Evolutionary conservation across 2,888 invertebrate genomes (phyloP).

Genomic region (Drosophila anomelani): DNA sequence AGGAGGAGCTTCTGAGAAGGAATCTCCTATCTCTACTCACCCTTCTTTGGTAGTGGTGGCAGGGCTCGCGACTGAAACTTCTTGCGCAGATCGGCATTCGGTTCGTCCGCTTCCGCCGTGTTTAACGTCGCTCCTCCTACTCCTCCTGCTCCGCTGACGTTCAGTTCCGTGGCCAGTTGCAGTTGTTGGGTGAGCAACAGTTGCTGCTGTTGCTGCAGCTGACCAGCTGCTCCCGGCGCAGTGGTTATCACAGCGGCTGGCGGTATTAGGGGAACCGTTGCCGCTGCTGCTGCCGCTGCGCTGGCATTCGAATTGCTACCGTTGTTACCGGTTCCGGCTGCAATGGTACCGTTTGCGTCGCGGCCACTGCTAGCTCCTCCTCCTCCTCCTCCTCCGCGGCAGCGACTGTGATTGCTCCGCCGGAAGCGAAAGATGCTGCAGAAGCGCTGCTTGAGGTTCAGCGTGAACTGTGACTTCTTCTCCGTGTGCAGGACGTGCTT

Average conservation of each 20-base stretch:
- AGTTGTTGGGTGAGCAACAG: not conserved
- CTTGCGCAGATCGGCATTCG: conserved; percentile 76
- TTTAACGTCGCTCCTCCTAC: conserved; percentile 11
- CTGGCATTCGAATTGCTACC: conserved; percentile 10
- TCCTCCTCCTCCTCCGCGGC: conserved; percentile 63
- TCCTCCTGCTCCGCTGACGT: conserved; percentile 1
- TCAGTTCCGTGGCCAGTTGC: conserved; percentile 23
- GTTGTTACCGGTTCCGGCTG: not conserved
- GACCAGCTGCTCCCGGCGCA: conserved; percentile 29
- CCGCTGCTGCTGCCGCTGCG: conserved; percentile 41
- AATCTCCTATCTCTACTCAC: conserved; percentile 64
- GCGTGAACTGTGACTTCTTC: conserved; percentile 90
- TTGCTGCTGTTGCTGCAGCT: not conserved
- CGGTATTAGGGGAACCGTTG: conserved; percentile 37
- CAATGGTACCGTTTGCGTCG: conserved; percentile 16
- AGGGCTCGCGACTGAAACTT: conserved; percentile 88
- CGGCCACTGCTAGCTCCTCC: conserved; percentile 8
- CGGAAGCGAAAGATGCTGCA: conserved; percentile 93
- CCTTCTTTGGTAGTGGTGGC: conserved; percentile 88
- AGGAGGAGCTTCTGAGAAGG: not conserved
- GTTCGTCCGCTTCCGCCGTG: conserved; percentile 24
- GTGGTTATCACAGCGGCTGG: conserved; percentile 25
- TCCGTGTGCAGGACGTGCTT: conserved; percentile 82
- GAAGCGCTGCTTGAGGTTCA: conserved; percentile 92
- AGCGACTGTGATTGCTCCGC: conserved; percentile 84